Evolutionary conservation across 2,113 vertebrate genomes (phyloP).

Genomic region (Pteropus alecto): DNA sequence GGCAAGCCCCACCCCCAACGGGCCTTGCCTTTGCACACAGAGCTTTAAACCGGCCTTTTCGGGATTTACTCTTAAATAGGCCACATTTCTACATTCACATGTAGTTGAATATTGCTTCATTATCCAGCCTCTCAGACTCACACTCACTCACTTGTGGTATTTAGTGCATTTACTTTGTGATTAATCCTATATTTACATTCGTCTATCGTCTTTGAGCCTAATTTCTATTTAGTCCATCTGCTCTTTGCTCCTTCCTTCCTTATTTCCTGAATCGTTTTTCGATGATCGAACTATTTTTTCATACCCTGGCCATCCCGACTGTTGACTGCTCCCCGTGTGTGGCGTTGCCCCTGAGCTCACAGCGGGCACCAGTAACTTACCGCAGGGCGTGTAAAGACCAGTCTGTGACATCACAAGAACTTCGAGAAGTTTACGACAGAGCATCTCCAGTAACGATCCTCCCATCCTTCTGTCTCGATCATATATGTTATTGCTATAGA

Average conservation of each 20-base stretch:
- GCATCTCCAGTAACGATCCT: not conserved
- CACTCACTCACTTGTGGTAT: not conserved
- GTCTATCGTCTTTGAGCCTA: not conserved
- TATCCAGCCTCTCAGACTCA: not conserved
- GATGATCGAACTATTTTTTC: not conserved
- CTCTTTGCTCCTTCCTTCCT: not conserved
- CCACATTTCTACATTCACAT: not conserved
- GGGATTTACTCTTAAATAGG: too few species aligned
- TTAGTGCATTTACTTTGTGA: not conserved
- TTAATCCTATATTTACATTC: not conserved
- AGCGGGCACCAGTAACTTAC: too few species aligned
- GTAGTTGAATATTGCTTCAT: not conserved
- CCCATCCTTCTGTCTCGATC: not conserved
- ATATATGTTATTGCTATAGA: too few species aligned
- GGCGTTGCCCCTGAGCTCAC: not conserved
- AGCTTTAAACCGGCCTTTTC: not conserved
- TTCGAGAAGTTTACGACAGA: not conserved
- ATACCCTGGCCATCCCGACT: not conserved
- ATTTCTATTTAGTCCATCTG: not conserved
- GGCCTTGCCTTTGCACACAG: accelerated
- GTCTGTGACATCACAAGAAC: not conserved
- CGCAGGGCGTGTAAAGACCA: too few species aligned
- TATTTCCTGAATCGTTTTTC: not conserved
- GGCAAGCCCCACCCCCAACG: too few species aligned
- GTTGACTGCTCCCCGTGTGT: not conserved